Evolutionary conservation across 1,140 invertebrate species (phyloP).

Genomic region (Stenopsyche tienmushanensis): DNA sequence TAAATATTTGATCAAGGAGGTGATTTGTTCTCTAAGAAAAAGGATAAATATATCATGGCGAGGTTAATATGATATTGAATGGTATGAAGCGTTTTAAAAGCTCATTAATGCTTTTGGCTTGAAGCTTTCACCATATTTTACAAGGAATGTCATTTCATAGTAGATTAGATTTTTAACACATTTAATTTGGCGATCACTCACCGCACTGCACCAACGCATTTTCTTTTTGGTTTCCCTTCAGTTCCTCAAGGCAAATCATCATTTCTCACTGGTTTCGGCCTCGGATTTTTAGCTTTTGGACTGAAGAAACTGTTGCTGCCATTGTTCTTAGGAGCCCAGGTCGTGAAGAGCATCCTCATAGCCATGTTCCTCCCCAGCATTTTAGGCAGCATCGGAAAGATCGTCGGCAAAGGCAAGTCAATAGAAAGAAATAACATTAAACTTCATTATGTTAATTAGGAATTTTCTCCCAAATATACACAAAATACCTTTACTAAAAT

Average conservation of each 20-base stretch:
- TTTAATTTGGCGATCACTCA: too few relatives aligned
- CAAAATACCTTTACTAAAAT: background rate
- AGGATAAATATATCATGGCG: too few relatives aligned
- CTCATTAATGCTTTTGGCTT: too few relatives aligned
- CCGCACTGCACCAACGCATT: constrained; percentile 30
- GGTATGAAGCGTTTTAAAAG: too few relatives aligned
- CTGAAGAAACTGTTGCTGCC: constrained; percentile 79
- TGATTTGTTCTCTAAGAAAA: too few relatives aligned
- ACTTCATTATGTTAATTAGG: background rate
- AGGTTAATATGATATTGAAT: too few relatives aligned
- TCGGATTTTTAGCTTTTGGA: constrained; percentile 73
- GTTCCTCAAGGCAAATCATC: constrained; percentile 58
- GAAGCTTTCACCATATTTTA: too few relatives aligned
- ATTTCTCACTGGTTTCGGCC: constrained; percentile 68
- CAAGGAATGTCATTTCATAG: too few relatives aligned
- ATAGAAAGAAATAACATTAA: too few relatives aligned
- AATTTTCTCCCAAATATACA: too few relatives aligned
- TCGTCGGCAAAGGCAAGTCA: constrained; percentile 76
- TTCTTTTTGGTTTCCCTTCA: constrained; percentile 27
- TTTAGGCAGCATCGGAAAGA: constrained; percentile 76
- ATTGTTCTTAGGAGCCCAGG: constrained; percentile 72
- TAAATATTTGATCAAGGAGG: too few relatives aligned
- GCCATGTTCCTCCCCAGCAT: constrained; percentile 81
- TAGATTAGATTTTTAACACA: too few relatives aligned
- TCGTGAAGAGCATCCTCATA: constrained; percentile 76